phyloP scores from a whole-genome alignment of 2,797 vertebrate species.

The Thaleichthys pacificus region DNA sequence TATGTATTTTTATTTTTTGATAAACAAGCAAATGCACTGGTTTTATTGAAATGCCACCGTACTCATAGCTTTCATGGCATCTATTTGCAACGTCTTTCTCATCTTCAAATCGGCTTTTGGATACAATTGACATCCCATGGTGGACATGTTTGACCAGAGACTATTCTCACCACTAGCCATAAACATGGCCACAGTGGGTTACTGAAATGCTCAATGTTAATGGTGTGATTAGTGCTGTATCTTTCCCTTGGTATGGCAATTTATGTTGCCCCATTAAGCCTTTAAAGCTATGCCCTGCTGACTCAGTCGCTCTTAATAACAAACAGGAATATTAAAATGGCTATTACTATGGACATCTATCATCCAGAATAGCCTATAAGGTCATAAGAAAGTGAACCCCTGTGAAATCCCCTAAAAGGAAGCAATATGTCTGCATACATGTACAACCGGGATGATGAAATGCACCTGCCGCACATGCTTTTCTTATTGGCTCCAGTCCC shows the following conservation, averaged over 20 bases:
- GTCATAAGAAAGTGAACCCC: slow-evolving; percentile 54
- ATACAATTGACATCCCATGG: neutral
- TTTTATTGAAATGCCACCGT: no score
- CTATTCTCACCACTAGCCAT: slow-evolving; percentile 63
- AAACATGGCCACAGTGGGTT: slow-evolving; percentile 65
- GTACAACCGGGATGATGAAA: neutral
- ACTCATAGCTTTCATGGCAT: neutral
- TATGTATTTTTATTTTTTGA: neutral
- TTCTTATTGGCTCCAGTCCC: neutral
- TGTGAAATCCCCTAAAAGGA: slow-evolving; percentile 55
- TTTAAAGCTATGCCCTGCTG: slow-evolving; percentile 72
- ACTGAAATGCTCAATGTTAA: slow-evolving; percentile 68
- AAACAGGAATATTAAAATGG: slow-evolving; percentile 74
- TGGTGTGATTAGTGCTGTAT: slow-evolving; percentile 71
- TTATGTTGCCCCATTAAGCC: slow-evolving; percentile 73
- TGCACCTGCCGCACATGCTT: neutral
- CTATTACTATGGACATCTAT: slow-evolving; percentile 69
- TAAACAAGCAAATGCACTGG: no score
- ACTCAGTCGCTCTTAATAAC: slow-evolving; percentile 73
- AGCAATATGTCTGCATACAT: slow-evolving; percentile 35
- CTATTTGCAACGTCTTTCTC: neutral
- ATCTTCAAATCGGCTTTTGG: neutral
- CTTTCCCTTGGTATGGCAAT: slow-evolving; percentile 68
- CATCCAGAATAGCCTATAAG: slow-evolving; percentile 63
- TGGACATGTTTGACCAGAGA: slow-evolving; percentile 42